Base-by-base conservation (phyloP, 2,888 invertebrate species). In the Synanthedon vespiformis region DNA sequence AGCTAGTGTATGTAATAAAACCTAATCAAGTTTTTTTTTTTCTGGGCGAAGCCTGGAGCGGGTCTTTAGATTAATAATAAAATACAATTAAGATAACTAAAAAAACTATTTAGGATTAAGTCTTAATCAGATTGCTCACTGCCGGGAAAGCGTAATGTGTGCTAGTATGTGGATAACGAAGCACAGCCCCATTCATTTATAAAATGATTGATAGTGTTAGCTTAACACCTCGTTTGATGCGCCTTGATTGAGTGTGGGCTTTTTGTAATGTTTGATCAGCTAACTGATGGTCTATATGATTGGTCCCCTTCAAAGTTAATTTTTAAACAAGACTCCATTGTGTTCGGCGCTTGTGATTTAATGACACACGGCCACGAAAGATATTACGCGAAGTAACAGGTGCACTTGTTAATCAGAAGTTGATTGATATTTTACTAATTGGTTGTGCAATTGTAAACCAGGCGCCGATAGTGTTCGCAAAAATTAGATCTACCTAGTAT, bases 201-300 rank as follows among this genome's bases (percentile, higher is more conserved):
- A 51, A 62, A 59, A 72, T 87, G 86, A 87, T 86, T 84, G 84
- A 86, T 87, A 72, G 81, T 70, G 71, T 70, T 73, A 73, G 77
- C 73, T 79, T 79, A 81, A 80, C 84, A 84, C 84, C 83, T 83
- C 78, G 74, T 70, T 78, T 75, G 72, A 71, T 72, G 67, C 70
- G 68, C 77, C 74, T 79, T 85, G 85, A 86, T 86, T 81, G 84
- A 82, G 80, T 77, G 81, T 81, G 72, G 77, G 47, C 54, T 53
- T 53, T 56, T 53, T 52, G 79, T 80, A 77, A 66, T 80, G 75
- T 84, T 84, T 86, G 84, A 80, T 80, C 77, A 79, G 72, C 76
- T 81, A 84, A 82, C 81, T 76, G 81, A 81, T 77, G 76, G 72
- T 66, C 63, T 62, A 70, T 67, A 70, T 81, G 84, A 84, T 84